Base-by-base conservation (phyloP, 2,797 vertebrate genomes). In the Gadopsis bispinosus region DNA sequence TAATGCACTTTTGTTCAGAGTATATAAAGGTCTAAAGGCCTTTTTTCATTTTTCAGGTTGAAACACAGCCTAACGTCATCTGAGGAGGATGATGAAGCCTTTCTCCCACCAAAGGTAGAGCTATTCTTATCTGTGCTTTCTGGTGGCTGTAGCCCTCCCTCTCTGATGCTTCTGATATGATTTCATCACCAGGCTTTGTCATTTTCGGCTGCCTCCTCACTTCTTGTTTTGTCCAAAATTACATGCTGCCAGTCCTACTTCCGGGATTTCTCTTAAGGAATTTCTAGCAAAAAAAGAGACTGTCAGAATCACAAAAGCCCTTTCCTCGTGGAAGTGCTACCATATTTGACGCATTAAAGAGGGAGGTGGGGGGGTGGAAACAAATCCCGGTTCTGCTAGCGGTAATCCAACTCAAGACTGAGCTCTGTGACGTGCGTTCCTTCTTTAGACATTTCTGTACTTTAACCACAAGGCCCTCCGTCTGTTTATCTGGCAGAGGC, bases 31-130 rank as follows among this genome's bases (percentile, higher is more conserved):
- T 73, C 51, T 85, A 3, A 79, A 73, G 35, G 56, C 54, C 26
- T 48, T 74, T 73, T 77, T 77, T 79, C 13, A 79, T 81, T 19
- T 93, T 65, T 45, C 83, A 96, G 95, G 89, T 86, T 91, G 64
- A 95, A 95, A 75, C 93, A 93, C 81, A 94, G 88, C 64, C 90
- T 93, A 0, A 87, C 90, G 29, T 96, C 94, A 84, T 96, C 95
- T 68, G 95, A 93, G 73, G 93, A 95, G 75, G 95, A 96, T 68
- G 95, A 96, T 65, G 88, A 95, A 55, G 87, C 93, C 55, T 94
- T 94, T 76, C 91, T 96, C 61, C 96, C 96, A 81, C 92, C 94
- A 54, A 96, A 96, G 96, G 96, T 96, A 93, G 16, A 26, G n/a
- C 73, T 88, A 78, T 86, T 87, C 88, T 83, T 87, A 73, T 84